phyloP scores from a whole-genome alignment of 2,888 invertebrate species.

The Notodonta ziczac region DNA sequence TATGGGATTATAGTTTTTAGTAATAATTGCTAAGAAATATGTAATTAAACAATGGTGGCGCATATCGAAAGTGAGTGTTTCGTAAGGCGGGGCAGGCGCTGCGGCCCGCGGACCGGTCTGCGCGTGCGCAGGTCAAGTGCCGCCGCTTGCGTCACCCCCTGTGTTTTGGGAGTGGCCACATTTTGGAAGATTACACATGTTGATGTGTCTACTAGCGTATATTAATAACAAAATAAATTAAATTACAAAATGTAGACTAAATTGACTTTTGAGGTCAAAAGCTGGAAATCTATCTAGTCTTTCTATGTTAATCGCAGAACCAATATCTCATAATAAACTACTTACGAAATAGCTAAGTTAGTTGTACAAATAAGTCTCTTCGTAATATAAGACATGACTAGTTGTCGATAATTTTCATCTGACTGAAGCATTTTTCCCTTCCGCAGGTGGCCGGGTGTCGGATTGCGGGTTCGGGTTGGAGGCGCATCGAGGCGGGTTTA shows the following conservation, averaged over 20 bases:
- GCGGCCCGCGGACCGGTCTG: constrained; percentile 7
- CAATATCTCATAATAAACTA: too few species aligned
- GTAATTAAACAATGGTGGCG: constrained; percentile 21
- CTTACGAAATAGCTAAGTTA: too few species aligned
- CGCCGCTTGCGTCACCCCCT: constrained; percentile 26
- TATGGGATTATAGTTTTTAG: background rate
- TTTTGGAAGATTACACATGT: constrained; percentile 8
- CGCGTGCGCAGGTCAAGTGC: constrained; percentile 29
- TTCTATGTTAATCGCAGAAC: too few species aligned
- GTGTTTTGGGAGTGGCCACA: constrained; percentile 17
- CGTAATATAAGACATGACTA: background rate
- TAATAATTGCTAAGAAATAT: constrained; percentile 10
- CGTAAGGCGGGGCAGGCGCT: constrained; percentile 24
- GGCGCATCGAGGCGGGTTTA: background rate
- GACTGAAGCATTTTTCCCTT: constrained; percentile 3
- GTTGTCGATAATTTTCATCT: background rate
- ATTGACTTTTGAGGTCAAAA: background rate
- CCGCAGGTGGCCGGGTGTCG: constrained; percentile 2
- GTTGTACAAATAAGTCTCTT: too few species aligned
- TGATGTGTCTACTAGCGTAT: background rate
- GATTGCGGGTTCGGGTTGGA: background rate
- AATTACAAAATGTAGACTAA: background rate
- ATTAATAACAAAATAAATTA: background rate
- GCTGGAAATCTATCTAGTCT: too few species aligned
- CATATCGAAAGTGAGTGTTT: constrained; percentile 44